Evolutionary conservation across 2,888 invertebrate genomes (phyloP), one percentile per base, ranked within the genome.

Genomic region (Drosophila meridiana): DNA sequence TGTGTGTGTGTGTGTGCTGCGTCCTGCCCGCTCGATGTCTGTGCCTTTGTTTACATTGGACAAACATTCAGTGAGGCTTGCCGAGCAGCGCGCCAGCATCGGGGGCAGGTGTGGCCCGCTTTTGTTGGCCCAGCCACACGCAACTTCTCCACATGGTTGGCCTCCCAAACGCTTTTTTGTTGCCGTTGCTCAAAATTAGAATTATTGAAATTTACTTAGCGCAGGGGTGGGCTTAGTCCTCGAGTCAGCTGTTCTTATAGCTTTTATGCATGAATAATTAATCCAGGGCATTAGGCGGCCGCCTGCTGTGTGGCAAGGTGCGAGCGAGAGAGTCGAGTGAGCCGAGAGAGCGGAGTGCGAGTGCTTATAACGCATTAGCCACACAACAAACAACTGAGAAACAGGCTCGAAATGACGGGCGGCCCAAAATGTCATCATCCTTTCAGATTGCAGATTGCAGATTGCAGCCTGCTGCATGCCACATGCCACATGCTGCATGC

Each of bases 191-290:
- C 76, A 73, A 78, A 85, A 78, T 85, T 87, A 73, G 83, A 85
- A 87, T 87, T 85, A 87, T 85, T 85, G 85, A 85, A 85, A 85
- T 85, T 85, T 87, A 61, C 75, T 77, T 74, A 83, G 69, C 66
- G 66, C 73, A 43, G 45, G 42, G 67, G 66, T 52, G 69, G 58
- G 30, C 58, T 69, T 67, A 69, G 68, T 78, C 72, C 62, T 56
- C 55, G 63, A 80, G 79, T 77, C 87, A 81, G 87, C 83, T 85
- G 85, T 76, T 76, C 79, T 80, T 73, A 69, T 82, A 56, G 76
- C 72, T 68, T 73, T 73, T 57, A 55, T 73, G 78, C 78, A 61
- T 66, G 70, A 71, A 85, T 85, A 87, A 81, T 85, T 75, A 87
- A 85, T 85, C 67, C 70, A 45, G 20, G 34, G 79, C 57, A 79